Percentiles rank a stretch among this genome's conserved stretches.
phyloP scores from a whole-genome alignment of 1,140 invertebrate genomes.

The Parapsyche elsis region DNA sequence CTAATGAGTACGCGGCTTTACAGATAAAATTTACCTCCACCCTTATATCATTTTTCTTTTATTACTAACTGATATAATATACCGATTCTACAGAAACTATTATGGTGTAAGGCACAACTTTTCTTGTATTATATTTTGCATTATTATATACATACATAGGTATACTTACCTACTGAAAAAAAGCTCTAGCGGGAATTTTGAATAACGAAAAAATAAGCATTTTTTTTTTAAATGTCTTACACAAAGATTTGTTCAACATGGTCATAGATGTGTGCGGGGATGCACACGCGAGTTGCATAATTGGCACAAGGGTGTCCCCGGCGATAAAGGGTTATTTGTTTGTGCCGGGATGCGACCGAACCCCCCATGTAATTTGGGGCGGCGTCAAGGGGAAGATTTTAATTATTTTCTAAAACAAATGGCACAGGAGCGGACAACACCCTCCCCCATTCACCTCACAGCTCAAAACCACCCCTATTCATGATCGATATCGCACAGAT shows the following conservation, averaged over 20 bases:
- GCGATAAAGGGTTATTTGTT: conserved; percentile 56
- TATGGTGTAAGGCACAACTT: no score
- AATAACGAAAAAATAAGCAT: not conserved
- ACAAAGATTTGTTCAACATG: not conserved
- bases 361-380: conserved; percentile 51
- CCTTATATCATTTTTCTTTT: no score
- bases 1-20: no score
- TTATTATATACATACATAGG: no score
- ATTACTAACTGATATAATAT: no score
- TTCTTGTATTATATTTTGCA: no score
- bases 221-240: not conserved
- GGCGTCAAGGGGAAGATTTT: conserved; percentile 55
- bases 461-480: not conserved
- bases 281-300: conserved; percentile 43
- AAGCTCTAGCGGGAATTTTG: not conserved
- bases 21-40: no score
- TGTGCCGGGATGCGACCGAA: conserved; percentile 17
- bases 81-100: no score
- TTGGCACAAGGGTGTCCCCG: conserved; percentile 50
- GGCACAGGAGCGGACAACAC: conserved; percentile 20
- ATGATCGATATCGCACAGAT: conserved; percentile 50
- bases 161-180: no score
- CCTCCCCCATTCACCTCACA: not conserved
- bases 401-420: conserved; percentile 58
- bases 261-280: not conserved